Evolutionary conservation across 2,797 vertebrate species (phyloP).

Genomic region (Trachurus trachurus): DNA sequence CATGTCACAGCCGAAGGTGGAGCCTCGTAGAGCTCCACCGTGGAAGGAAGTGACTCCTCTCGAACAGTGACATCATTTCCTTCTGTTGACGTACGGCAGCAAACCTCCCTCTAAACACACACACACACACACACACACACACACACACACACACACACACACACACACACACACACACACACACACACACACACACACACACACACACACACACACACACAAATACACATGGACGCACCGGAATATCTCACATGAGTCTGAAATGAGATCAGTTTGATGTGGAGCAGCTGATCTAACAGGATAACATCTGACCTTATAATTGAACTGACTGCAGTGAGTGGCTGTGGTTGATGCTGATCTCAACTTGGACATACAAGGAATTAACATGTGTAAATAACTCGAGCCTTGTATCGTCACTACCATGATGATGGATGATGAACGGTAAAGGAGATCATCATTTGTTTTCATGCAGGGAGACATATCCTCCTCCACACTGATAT

Average conservation of each 20-base stretch:
- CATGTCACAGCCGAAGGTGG: slow-evolving; percentile 41
- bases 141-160: background rate
- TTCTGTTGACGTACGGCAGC: slow-evolving; percentile 2
- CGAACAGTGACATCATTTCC: slow-evolving; percentile 63
- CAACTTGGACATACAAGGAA: background rate
- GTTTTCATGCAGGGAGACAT: background rate
- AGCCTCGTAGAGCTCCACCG: slow-evolving; percentile 58
- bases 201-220: background rate
- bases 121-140: background rate
- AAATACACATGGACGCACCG: background rate
- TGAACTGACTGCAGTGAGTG: no score
- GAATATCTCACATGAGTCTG: background rate
- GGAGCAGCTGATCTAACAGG: no score
- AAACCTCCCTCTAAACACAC: background rate
- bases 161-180: background rate
- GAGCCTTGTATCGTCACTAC: background rate
- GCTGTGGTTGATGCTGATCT: no score
- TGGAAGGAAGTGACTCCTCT: slow-evolving; percentile 71
- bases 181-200: background rate
- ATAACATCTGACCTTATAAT: no score
- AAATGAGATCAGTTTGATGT: background rate
- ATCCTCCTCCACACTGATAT: background rate
- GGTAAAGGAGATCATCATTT: background rate
- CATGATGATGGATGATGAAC: background rate
- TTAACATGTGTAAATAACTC: background rate